Evolutionary conservation across 2,797 vertebrate genomes (phyloP), one percentile per base, ranked within the genome.

Genomic region (Chiroxiphia lanceolata): DNA sequence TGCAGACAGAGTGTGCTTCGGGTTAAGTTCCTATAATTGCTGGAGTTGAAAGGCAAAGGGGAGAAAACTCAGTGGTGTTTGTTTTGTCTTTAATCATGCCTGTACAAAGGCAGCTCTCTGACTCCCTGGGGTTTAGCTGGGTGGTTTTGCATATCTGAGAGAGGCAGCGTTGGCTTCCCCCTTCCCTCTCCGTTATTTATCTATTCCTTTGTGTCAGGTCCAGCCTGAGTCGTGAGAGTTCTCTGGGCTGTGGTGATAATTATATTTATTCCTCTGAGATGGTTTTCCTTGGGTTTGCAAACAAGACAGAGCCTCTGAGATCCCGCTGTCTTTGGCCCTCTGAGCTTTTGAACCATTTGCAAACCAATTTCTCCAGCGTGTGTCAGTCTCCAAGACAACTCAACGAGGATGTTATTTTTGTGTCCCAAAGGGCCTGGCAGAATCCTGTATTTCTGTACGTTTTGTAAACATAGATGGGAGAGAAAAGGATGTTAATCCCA

Each of bases 81-180:
- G 92, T 92, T 96, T 95, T 95, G 78, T 77, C 89, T 96, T 97
- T 93, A 95, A 95, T 96, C 92, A 83, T 53, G 34, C 36, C 74
- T 72, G 82, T 53, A 54, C 90, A 93, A 95, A 96, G 85, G 86
- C 79, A 83, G 56, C 38, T 88, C 79, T 86, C 40, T 64, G 86
- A 21, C 77, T 95, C 95, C 95, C 95, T 84, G 91, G 91, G 90
- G 94, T 76, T 83, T 86, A 82, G 50, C 59, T 82, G 91, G 80
- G 21, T 94, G 75, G 17, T 90, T 96, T 94, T 96, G 79, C 92
- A 91, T 93, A 94, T 94, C 91, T 94, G 70, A 94, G 79, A 76
- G 47, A 90, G 63, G 72, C 23, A 2, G 29, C 1, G 33, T 12
- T 83, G 82, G 56, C 60, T 94, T 90, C 56, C 29, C 63, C 72